Evolutionary conservation across 2,888 invertebrate genomes (phyloP), one percentile per base, ranked within the genome.

Genomic region (Incurvaria masculella): DNA sequence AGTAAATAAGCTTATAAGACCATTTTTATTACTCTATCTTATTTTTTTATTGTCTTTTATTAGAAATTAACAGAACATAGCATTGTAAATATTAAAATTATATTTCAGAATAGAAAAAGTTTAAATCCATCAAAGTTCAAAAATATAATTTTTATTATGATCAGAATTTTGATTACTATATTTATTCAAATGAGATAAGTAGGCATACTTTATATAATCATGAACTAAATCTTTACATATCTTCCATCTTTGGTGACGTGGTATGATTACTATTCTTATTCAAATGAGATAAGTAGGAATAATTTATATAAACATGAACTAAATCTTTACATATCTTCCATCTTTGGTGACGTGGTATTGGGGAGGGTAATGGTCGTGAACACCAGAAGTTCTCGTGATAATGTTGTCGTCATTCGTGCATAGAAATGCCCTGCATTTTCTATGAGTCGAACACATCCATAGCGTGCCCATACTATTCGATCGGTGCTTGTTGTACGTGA

Each of bases 291-390:
- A n/a, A n/a, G n/a, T n/a, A n/a, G n/a, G n/a, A n/a, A n/a, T n/a
- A n/a, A n/a, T n/a, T n/a, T n/a, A n/a, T n/a, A n/a, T n/a, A n/a
- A n/a, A n/a, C n/a, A n/a, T n/a, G n/a, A 38, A 4, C 46, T 44
- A 47, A 19, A 45, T 14, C 21, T 43, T 49, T 18, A 48, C 19
- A 26, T 33, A 51, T 27, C 14, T 23, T 26, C 53, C 53, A 23
- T 45, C 26, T 16, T n/a, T 6, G 17, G 51, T 21, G n/a, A 47
- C 10, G 18, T 42, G 44, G 43, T 40, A 45, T 11, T 14, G 21
- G 19, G 23, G 49, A 14, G 44, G 44, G 2, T 26, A 16, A 43
- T 56, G 56, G 16, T 27, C 44, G 43, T 55, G 56, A 21, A 17
- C 14, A 19, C 46, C 49, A 8, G 20, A 20, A 2, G 21, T 16